Percentiles rank a stretch among this genome's conserved stretches.
phyloP scores from a whole-genome alignment of 2,113 vertebrate genomes.

The Tinamus guttatus region DNA sequence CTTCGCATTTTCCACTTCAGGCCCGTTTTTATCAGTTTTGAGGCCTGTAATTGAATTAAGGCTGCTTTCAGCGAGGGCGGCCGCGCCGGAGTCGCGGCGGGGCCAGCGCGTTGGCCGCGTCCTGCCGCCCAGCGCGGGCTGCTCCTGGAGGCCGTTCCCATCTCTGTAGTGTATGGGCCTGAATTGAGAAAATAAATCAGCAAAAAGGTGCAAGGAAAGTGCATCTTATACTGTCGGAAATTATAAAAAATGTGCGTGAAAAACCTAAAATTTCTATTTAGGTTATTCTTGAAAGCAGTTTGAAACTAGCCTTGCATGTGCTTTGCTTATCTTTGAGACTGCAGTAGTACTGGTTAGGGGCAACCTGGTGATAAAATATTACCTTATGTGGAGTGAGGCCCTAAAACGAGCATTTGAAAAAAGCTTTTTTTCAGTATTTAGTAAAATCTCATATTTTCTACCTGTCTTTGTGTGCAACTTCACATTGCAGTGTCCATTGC shows the following conservation, averaged over 20 bases:
- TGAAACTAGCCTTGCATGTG: background rate
- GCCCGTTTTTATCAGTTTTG: constrained; percentile 86
- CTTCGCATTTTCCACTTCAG: constrained; percentile 86
- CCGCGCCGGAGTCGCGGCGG: constrained; percentile 87
- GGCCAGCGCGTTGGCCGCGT: constrained; percentile 51
- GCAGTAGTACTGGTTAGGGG: background rate
- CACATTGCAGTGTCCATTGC: accelerated
- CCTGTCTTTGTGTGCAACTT: background rate
- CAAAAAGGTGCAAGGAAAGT: too few species aligned
- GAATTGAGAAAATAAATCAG: too few species aligned
- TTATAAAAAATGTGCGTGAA: background rate
- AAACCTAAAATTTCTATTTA: background rate
- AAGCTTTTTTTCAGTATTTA: background rate
- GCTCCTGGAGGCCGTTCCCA: too few species aligned
- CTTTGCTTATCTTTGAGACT: background rate
- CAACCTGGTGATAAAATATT: background rate
- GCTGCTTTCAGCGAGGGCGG: constrained; percentile 85
- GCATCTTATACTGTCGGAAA: background rate
- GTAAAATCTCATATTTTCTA: too few species aligned
- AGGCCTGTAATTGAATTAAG: constrained; percentile 91
- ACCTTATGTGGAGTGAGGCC: background rate
- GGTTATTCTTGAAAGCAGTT: background rate
- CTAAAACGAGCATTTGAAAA: too few species aligned
- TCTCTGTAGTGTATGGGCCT: too few species aligned
- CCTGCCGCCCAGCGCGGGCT: too few species aligned